A percentile compares a stretch with the other conserved stretches of the same genome.
Conservation (phyloP, 2,888 invertebrate genomes). For the Thymelicus lineola region DNA sequence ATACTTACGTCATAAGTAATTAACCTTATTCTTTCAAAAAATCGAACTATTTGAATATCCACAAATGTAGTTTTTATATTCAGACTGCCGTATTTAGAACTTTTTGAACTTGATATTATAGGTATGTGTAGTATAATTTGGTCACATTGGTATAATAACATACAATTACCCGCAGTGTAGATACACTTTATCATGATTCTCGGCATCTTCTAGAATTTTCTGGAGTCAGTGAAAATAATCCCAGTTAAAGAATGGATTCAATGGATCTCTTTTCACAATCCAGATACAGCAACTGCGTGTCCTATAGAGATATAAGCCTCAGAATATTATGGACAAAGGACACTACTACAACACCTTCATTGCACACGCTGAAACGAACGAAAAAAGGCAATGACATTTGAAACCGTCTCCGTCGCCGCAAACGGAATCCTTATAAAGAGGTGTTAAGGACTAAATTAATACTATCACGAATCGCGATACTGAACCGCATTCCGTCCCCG, state of each 20-base stretch:
- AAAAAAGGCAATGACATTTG: constrained; percentile 3
- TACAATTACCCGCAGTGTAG: too few relatives aligned
- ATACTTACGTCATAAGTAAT: not conserved
- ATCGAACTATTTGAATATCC: too few relatives aligned
- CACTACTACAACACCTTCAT: not conserved
- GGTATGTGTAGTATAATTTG: too few relatives aligned
- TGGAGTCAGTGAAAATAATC: too few relatives aligned
- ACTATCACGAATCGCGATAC: not conserved
- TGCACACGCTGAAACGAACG: not conserved
- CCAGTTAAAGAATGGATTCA: too few relatives aligned
- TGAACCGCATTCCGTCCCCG: not conserved
- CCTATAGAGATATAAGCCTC: not conserved
- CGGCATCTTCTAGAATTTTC: too few relatives aligned
- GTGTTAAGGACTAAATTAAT: not conserved
- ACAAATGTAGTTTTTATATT: too few relatives aligned
- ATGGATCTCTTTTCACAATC: too few relatives aligned
- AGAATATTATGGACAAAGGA: not conserved
- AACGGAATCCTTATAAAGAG: not conserved
- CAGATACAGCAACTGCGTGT: not conserved
- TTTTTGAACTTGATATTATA: not conserved
- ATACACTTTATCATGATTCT: too few relatives aligned
- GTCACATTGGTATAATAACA: too few relatives aligned
- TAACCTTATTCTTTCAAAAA: too few relatives aligned
- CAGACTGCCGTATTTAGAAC: not conserved
- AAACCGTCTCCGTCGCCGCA: not conserved